Evolutionary conservation across 2,113 vertebrate species (phyloP), one percentile per base, ranked within the genome.

Genomic region (Aldabrachelys gigantea): DNA sequence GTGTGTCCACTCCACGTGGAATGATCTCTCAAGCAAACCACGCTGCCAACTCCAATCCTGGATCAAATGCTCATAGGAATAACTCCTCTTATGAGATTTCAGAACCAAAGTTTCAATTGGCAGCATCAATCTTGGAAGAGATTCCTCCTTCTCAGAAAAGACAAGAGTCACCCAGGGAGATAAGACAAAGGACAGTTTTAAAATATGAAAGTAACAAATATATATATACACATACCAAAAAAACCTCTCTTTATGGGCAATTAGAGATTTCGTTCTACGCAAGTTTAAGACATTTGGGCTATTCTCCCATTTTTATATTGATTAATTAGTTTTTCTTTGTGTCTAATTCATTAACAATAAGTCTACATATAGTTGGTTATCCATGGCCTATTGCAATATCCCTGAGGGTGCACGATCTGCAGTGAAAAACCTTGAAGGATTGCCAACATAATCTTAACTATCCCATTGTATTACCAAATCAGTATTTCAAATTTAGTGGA

Each of bases 401-500:
- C 87, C 94, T 96, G 75, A 80, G 91, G 96, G 94, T 86, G 95
- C 88, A 96, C 82, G 88, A 95, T 90, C 91, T 95, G 85, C 92
- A 94, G 94, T 92, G 96, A 93, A 91, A 96, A 97, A 87, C 79
- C 83, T 90, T 96, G 79, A 97, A 97, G 97, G 88, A 89, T 94
- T 90, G 91, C 91, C 93, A 95, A 89, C 82, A 84, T 96, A 90
- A 89, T 96, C 90, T 87, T 96, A 97, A 97, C 96, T 97, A 96
- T 97, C 93, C 87, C 90, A 96, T 83, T 87, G 90, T 97, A 98
- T 97, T 97, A 97, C 91, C 76, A 91, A 93, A 94, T 95, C 95
- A 95, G 95, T 98, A 96, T 96, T 92, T 94, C 93, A 97, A 93
- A 97, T 97, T 96, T 95, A 97, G 86, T 96, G 96, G 82, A 91